These are phyloP conservation scores for Tylochromis polylepis DNA, from an alignment of 2,113 vertebrate species.

Conservation along the genomic window DNA sequence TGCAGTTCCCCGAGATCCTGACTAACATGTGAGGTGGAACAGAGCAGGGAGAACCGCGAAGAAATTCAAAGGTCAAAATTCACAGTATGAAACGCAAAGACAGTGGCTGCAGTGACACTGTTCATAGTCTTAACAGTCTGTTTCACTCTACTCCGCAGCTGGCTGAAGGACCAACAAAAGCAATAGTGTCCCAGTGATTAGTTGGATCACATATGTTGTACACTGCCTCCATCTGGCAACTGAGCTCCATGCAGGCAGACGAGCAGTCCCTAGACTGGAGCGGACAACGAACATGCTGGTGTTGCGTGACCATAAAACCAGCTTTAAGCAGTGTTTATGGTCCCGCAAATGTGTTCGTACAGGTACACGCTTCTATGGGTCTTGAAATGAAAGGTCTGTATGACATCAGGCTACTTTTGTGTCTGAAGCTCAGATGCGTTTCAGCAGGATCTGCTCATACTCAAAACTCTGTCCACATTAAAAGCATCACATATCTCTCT, in stretches of 20 bases:
- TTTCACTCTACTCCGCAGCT: no score
- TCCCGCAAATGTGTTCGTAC: neutral
- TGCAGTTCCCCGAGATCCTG: neutral
- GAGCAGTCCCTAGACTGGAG: rapidly evolving
- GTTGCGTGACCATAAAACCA: neutral
- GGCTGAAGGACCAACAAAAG: no score
- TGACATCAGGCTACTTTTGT: neutral
- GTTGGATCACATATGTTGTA: no score
- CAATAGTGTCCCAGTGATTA: no score
- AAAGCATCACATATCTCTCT: neutral
- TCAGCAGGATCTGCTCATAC: neutral
- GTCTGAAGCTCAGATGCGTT: neutral
- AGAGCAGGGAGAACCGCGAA: rapidly evolving
- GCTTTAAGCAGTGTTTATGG: neutral
- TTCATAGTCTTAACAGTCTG: no score
- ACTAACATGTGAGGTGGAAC: neutral
- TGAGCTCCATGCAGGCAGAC: neutral
- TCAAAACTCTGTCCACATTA: neutral
- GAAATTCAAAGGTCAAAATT: neutral
- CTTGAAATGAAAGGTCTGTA: neutral
- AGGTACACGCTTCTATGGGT: rapidly evolving
- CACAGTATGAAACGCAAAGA: neutral
- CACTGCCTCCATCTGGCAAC: neutral
- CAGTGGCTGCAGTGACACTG: no score
- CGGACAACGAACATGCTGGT: rapidly evolving